A percentile compares a stretch with the other conserved stretches of the same genome.
phyloP scores from a whole-genome alignment of 2,888 invertebrate genomes.

The Cerastis leucographa region DNA sequence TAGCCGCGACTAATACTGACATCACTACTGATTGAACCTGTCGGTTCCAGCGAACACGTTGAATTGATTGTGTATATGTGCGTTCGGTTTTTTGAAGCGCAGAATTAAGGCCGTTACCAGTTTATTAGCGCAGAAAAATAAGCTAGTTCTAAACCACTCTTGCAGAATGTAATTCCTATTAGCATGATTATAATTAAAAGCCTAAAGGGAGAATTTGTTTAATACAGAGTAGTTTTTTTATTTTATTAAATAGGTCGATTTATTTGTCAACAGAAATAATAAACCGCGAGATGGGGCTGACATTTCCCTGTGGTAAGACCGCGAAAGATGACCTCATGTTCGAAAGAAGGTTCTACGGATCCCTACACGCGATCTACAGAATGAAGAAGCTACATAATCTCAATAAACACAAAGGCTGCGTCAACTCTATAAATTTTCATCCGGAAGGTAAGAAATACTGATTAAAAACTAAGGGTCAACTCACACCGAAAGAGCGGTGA shows the following conservation, averaged over 20 bases:
- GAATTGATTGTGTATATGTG: neutral
- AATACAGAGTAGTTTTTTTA: neutral
- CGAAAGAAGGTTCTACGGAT: slow-evolving; percentile 94
- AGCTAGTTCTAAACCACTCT: neutral
- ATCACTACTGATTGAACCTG: neutral
- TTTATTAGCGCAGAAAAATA: neutral
- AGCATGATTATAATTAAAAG: neutral
- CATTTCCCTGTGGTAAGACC: slow-evolving; percentile 86
- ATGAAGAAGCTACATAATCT: slow-evolving; percentile 94
- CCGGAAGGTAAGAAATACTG: slow-evolving; percentile 89
- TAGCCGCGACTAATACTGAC: neutral
- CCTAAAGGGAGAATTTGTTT: neutral
- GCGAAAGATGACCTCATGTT: slow-evolving; percentile 90
- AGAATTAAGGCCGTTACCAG: neutral
- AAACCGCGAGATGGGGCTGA: slow-evolving; percentile 92
- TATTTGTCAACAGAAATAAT: slow-evolving; percentile 90
- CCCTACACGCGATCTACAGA: slow-evolving; percentile 95
- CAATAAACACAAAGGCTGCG: slow-evolving; percentile 96
- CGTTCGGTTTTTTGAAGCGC: neutral
- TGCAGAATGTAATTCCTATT: neutral
- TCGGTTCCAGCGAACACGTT: neutral
- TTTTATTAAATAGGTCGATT: neutral
- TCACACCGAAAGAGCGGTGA: no score
- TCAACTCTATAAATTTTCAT: slow-evolving; percentile 98
- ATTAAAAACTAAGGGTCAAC: neutral